A percentile compares a stretch with the other conserved stretches of the same genome.
Evolutionary conservation across 2,888 invertebrate species (phyloP).

Genomic region (Ypsolopha scabrella): DNA sequence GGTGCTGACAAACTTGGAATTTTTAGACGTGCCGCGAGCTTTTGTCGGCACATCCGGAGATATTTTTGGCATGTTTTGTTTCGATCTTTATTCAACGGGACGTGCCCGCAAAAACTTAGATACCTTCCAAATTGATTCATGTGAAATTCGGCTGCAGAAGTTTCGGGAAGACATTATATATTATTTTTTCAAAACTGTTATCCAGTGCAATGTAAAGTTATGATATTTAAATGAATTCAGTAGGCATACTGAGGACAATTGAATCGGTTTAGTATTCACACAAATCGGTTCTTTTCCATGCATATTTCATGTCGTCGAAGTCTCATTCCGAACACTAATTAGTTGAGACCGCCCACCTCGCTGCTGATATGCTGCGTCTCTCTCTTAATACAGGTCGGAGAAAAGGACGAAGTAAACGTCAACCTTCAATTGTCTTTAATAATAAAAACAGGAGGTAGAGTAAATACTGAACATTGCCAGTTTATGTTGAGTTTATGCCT

Average conservation of each 20-base stretch:
- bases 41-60: slow-evolving; percentile 34
- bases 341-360: slow-evolving; percentile 30
- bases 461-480: too few species aligned
- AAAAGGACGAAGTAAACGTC: not conserved
- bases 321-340: slow-evolving; percentile 28
- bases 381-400: not conserved
- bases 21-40: slow-evolving; percentile 34
- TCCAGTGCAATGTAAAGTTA: too few species aligned
- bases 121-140: slow-evolving; percentile 5
- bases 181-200: too few species aligned
- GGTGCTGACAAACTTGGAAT: slow-evolving; percentile 32
- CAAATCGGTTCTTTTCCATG: slow-evolving; percentile 27
- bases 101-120: slow-evolving; percentile 8
- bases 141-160: not conserved
- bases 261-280: slow-evolving; percentile 23
- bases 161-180: too few species aligned
- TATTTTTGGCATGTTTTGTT: slow-evolving; percentile 48
- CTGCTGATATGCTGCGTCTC: not conserved
- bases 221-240: slow-evolving; percentile 2
- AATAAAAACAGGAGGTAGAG: too few species aligned
- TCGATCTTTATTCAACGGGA: slow-evolving; percentile 41
- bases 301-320: slow-evolving; percentile 26
- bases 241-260: slow-evolving; percentile 14
- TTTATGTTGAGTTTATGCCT: too few species aligned
- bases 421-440: too few species aligned